phyloP scores from a whole-genome alignment of 2,888 invertebrate genomes.

The Helleia helle region DNA sequence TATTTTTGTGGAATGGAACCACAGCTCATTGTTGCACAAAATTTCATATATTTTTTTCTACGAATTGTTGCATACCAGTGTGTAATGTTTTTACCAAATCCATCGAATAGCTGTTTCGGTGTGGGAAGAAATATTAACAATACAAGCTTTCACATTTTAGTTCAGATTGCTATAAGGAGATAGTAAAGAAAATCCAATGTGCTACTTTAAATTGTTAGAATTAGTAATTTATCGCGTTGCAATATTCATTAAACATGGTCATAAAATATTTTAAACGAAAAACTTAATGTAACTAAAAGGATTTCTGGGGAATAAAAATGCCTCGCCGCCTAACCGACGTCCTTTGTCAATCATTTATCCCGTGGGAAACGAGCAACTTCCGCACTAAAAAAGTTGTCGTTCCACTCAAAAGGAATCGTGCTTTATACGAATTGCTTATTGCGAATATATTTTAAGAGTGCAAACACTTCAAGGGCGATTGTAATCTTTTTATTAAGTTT shows the following conservation, averaged over 20 bases:
- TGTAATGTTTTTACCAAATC: no score
- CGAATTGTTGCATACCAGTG: no score
- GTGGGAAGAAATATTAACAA: constrained; percentile 3
- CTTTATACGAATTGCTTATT: constrained; percentile 5
- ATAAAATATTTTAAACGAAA: background rate
- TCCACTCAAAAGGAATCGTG: background rate
- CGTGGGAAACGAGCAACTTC: constrained; percentile 10
- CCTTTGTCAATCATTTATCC: constrained; percentile 10
- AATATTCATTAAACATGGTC: background rate
- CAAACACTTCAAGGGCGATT: background rate
- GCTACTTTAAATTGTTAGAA: no score
- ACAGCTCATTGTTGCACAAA: no score
- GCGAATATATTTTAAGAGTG: background rate
- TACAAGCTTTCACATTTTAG: background rate
- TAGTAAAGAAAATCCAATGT: no score
- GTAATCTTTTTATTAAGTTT: background rate
- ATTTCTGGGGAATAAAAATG: constrained; percentile 7
- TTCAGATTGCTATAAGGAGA: no score
- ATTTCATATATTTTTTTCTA: no score
- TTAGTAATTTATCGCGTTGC: background rate
- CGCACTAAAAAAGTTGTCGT: constrained; percentile 9
- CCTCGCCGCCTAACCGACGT: constrained; percentile 3
- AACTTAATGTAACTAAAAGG: background rate
- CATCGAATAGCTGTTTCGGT: background rate
- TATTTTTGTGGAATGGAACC: no score